Evolutionary conservation across 2,113 vertebrate genomes (phyloP), one percentile per base, ranked within the genome.

Genomic region (Coryphaenoides rupestris): DNA sequence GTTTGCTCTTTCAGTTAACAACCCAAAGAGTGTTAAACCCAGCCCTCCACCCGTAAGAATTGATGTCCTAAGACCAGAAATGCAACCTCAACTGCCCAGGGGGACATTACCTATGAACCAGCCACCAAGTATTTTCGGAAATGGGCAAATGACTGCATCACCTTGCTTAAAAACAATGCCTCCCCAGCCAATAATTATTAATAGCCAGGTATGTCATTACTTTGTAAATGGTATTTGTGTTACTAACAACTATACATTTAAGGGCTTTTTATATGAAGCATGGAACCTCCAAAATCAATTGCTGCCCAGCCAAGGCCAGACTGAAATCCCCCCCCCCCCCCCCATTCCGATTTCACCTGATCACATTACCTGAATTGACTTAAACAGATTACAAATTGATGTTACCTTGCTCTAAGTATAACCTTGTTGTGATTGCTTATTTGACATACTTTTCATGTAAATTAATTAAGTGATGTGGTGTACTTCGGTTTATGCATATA

Each of bases 151-250:
- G 12, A 63, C 86, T 58, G 19, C 83, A 16, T 50, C 80, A 47
- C 81, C 84, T 71, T 75, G 75, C 66, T 66, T 91, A 75, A 81
- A 88, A 60, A 75, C 85, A 60, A 64, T 90, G 58, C 76, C 89
- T 58, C 85, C 86, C 19, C 88, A 93, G 49, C 85, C 89, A 52
- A 80, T 92, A 17, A 87, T 92, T 28, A 80, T 95, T 63, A 89
- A 92, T 77, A 91, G 86, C 68, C 88, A 95, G 92, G 92, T 95
- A 91, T 13, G 69, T n/a, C 63, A n/a, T 55, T 55, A 46, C 5
- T 21, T 3, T 19, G 2, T 21, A 17, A 3, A n/a, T 28, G n/a
- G 24, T 26, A 26, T 6, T 58, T 19, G n/a, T 40, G 0, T 26
- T 3, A 13, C 23, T 16, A n/a, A 19, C 19, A 19, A 26, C 10